Base-by-base conservation (phyloP, 1,140 invertebrate genomes). In the Chrysopa pallens region DNA sequence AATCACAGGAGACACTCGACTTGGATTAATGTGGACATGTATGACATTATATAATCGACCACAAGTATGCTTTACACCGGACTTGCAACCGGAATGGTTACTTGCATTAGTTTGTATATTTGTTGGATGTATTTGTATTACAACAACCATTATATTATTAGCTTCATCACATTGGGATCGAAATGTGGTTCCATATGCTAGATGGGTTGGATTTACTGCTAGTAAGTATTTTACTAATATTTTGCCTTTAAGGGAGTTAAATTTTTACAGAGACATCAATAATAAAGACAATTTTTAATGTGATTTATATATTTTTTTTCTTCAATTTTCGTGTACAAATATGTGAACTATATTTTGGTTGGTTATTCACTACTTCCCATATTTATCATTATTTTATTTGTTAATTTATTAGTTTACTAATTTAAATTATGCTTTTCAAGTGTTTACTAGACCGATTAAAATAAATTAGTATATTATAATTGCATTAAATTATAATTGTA, bases 191-290 rank as follows among this genome's bases (percentile, higher is more conserved):
- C 82, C 85, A 2, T 91, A 90, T 71, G 90, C 89, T 6, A 67
- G 89, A 58, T 94, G 90, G 89, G 83, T 93, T 48, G 91, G 91
- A 55, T 94, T 95, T 67, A 83, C 85, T 49, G 89, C 89, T 57
- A 93, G 84, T 89, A 76, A 73, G 78, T 68, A 45, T 29, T 48
- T 40, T n/a, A n/a, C n/a, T n/a, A n/a, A n/a, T n/a, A n/a, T n/a
- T n/a, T n/a, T n/a, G n/a, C n/a, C n/a, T n/a, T n/a, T n/a, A n/a
- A n/a, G n/a, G n/a, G n/a, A n/a, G n/a, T n/a, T n/a, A n/a, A n/a
- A n/a, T n/a, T n/a, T n/a, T n/a, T n/a, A n/a, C n/a, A n/a, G n/a
- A n/a, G n/a, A n/a, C n/a, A n/a, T n/a, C n/a, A n/a, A n/a, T n/a
- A n/a, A n/a, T n/a, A n/a, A n/a, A n/a, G 28, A 8, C 39, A 38